These are phyloP conservation scores for Circaetus cinerascens DNA, from an alignment of 2,113 vertebrate species.

Conservation along the genomic window DNA sequence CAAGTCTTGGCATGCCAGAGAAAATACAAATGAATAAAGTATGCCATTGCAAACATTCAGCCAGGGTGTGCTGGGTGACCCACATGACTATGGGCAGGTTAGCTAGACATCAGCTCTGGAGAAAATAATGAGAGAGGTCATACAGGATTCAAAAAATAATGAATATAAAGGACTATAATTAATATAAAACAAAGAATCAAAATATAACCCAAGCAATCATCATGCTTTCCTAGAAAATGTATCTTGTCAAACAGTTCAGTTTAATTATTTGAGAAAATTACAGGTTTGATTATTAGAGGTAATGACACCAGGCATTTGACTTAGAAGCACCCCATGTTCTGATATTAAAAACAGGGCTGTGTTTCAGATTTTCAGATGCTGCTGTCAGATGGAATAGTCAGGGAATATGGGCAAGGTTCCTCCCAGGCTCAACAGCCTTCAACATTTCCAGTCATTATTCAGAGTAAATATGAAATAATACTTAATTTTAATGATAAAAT, in stretches of 20 bases:
- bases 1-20: neutral
- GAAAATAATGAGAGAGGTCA: neutral
- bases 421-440: neutral
- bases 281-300: neutral
- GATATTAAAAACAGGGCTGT: neutral
- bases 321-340: neutral
- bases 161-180: neutral
- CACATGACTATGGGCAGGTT: neutral
- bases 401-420: neutral
- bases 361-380: neutral
- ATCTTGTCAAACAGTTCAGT: neutral
- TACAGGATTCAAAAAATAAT: neutral
- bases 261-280: slow-evolving; percentile 34
- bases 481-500: neutral
- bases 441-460: neutral
- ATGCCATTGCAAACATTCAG: neutral
- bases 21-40: neutral
- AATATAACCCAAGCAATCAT: neutral
- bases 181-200: neutral
- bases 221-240: neutral
- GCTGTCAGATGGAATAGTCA: neutral
- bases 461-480: neutral
- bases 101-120: neutral
- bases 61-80: neutral
- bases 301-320: neutral